Evolutionary conservation across 2,113 vertebrate genomes (phyloP).

Genomic region (Zosterops borbonicus): DNA sequence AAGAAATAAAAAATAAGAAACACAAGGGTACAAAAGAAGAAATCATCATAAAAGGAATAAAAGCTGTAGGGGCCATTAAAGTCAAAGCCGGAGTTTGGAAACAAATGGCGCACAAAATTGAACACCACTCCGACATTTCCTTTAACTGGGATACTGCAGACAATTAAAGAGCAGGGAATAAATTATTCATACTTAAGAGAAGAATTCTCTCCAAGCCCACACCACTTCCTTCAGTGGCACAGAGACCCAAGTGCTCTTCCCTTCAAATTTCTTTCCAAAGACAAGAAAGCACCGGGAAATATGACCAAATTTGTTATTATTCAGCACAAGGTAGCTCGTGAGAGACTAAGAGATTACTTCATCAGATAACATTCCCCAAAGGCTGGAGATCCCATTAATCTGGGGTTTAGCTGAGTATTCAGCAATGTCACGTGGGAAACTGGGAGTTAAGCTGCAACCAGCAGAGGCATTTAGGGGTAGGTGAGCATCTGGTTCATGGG

Average conservation of each 20-base stretch:
- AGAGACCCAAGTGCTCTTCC: neutral
- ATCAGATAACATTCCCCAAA: constrained; percentile 16
- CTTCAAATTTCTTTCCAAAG: neutral
- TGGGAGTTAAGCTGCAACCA: neutral
- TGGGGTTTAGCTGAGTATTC: constrained; percentile 9
- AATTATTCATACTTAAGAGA: constrained; percentile 2
- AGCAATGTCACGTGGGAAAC: neutral
- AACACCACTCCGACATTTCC: neutral
- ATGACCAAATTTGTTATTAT: neutral
- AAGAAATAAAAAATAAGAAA: neutral
- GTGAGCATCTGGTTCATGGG: neutral
- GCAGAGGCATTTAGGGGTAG: neutral
- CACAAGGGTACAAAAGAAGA: neutral
- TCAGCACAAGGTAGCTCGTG: neutral
- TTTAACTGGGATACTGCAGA: neutral
- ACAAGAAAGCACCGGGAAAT: neutral
- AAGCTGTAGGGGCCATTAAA: neutral
- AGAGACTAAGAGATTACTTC: constrained; percentile 1
- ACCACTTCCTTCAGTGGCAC: neutral
- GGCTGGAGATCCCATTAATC: constrained; percentile 26
- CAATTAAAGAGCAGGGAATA: constrained; percentile 1
- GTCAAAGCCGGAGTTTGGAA: neutral
- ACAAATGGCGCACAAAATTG: neutral
- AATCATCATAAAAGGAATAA: neutral
- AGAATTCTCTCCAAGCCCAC: neutral